Base-by-base conservation (phyloP, 1,140 invertebrate genomes). In the Sipha flava region DNA sequence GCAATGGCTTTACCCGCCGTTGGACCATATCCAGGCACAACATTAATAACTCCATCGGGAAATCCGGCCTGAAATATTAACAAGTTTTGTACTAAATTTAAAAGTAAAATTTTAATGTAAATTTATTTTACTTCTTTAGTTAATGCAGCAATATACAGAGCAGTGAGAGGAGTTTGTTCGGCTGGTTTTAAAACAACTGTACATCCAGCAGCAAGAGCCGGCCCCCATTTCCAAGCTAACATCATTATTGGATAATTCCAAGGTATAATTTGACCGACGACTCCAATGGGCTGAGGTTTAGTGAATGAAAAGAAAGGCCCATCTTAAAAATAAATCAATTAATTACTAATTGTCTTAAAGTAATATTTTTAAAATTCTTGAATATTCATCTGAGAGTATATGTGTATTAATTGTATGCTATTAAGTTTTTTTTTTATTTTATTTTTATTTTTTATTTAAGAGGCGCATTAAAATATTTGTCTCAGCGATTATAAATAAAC, bases 141-240 rank as follows among this genome's bases (percentile, higher is more conserved):
- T 1, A 98, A 86, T 1, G 91, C 88, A 14, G 91, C 96, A 26
- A 95, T 84, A 82, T 93, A 91, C 1, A 98, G 86, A 1, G 95
- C 94, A 2, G 92, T 94, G 0, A 98, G 86, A 1, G 96, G 96
- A 0, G 97, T 98, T 86, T 97, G 95, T 85, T 98, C 96, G 0
- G 96, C 95, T 1, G 94, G 93, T 85, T 98, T 98, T 81, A 97
- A 84, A 12, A 98, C 89, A 40, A 96, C 87, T 1, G 93, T 95
- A 83, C 95, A 97, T 23, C 93, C 94, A 80, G 91, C 87, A 34
- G 93, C 91, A 49, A 97, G 85, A 7, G 94, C 94, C 3, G 95
- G 94, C 0, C 89, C 94, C 86, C 92, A 89, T 85, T 97, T 97
- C 93, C 93, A 95, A 1, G 90, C 85, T 18, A 88, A 84, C 91